These are phyloP conservation scores for Danio kyathit DNA, from an alignment of 2,797 vertebrate species.

Conservation along the genomic window DNA sequence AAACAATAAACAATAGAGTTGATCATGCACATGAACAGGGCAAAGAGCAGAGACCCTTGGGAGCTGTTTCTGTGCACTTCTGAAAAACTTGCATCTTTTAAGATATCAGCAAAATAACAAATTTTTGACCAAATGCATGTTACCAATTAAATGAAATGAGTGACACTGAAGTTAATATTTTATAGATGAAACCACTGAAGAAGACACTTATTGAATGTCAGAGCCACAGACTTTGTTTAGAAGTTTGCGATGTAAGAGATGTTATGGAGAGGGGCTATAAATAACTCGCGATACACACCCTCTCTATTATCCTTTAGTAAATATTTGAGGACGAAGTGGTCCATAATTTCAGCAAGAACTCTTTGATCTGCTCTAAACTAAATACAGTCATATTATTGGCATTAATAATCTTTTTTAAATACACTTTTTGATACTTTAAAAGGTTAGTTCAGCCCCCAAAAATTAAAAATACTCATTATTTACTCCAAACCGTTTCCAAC, in stretches of 20 bases:
- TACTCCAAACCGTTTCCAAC: too few species aligned
- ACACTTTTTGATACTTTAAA: too few species aligned
- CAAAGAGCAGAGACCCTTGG: slow-evolving; percentile 12
- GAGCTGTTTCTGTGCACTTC: background rate
- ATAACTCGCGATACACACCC: slow-evolving; percentile 41
- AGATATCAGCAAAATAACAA: background rate
- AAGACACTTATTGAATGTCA: background rate
- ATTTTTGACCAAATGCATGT: background rate
- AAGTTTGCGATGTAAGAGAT: slow-evolving; percentile 20
- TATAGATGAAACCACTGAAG: background rate
- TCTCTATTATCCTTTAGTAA: slow-evolving; percentile 50
- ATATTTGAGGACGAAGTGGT: slow-evolving; percentile 31
- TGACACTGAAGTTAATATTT: background rate
- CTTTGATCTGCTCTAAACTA: background rate
- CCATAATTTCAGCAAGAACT: background rate
- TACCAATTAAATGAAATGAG: background rate
- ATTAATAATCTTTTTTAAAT: background rate
- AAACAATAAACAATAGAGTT: slow-evolving; percentile 30
- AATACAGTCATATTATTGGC: background rate
- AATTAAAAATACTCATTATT: too few species aligned
- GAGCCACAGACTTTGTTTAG: background rate
- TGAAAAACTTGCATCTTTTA: too few species aligned
- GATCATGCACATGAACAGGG: slow-evolving; percentile 35
- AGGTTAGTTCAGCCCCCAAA: too few species aligned
- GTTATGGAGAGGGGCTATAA: background rate